phyloP scores from a whole-genome alignment of 1,140 invertebrate genomes.

The Drosophila aff. region DNA sequence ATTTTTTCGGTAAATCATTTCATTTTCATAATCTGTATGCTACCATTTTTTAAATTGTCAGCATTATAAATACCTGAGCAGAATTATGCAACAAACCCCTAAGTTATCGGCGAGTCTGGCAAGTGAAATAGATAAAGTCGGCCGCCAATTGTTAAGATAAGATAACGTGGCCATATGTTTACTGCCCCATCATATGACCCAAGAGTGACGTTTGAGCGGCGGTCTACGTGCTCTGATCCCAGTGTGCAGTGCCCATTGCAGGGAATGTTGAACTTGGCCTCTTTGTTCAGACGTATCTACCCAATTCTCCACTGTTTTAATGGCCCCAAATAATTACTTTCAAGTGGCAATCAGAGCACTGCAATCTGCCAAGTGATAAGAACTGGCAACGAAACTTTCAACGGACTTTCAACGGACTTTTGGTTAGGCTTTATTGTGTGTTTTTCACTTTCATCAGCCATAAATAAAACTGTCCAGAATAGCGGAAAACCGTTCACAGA shows the following conservation, averaged over 20 bases:
- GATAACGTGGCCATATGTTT: constrained; percentile 45
- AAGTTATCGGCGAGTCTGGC: constrained; percentile 22
- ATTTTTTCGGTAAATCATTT: too few species aligned
- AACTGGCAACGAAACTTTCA: constrained; percentile 26
- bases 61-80: constrained; percentile 9
- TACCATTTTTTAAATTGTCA: not conserved
- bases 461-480: constrained; percentile 6
- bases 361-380: constrained; percentile 12
- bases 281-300: constrained; percentile 4
- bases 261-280: constrained; percentile 31
- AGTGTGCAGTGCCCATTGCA: constrained; percentile 38
- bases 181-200: constrained; percentile 36
- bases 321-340: constrained; percentile 29
- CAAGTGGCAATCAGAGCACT: constrained; percentile 46
- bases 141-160: constrained; percentile 34
- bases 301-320: constrained; percentile 13
- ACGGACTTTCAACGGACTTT: constrained; percentile 38
- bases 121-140: constrained; percentile 23
- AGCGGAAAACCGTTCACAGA: constrained; percentile 44
- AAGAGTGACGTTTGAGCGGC: constrained; percentile 24
- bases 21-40: too few species aligned
- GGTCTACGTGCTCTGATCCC: constrained; percentile 51
- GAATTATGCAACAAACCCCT: constrained; percentile 19
- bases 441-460: constrained; percentile 63
- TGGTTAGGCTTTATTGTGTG: constrained; percentile 24